Base-by-base conservation (phyloP, 2,113 vertebrate genomes). In the Vulpes lagopus region DNA sequence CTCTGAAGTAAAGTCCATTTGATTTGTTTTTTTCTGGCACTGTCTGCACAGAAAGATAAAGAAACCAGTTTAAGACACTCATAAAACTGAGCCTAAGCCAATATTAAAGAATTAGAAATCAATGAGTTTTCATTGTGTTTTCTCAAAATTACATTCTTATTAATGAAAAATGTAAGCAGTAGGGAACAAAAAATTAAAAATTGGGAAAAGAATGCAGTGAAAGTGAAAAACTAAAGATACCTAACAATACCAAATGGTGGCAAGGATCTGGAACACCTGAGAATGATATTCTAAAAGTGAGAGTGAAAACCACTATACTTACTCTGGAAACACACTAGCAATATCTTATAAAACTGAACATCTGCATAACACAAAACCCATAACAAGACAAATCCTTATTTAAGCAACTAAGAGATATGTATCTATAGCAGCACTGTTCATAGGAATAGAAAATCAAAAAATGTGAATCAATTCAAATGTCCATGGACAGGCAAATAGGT, bases 1-100 rank as follows among this genome's bases (percentile, higher is more conserved):
- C 99, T 92, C 99, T 99, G 98, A 99, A 99, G 98, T 99, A 99
- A 3, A 99, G 98, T 83, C 99, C 99, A 67, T 98, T 99, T 67
- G 98, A 98, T 98, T 99, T 99, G 96, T 98, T 99, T 98, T 98
- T 99, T 73, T 98, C 98, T 49, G 98, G 98, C 38, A 96, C 96
- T 91, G 97, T 98, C 99, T 99, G 98, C 76, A 74, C 7, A 93
- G 91, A 98, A 53, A 98, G 95, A 98, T 95, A 98, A 92, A 90
- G 14, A 96, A 95, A 95, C 43, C 3, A 69, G 65, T 78, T 95
- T 51, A 88, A 91, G 89, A 10, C 30, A 78, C 19, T 22, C 7
- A 8, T 43, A 57, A 87, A 30, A 73, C 16, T 35, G 15, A 59
- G 69, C 22, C 80, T 89, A 12, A 30, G 4, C 10, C 81, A 64